phyloP scores from a whole-genome alignment of 2,888 invertebrate genomes.

The Syrphus vitripennis region DNA sequence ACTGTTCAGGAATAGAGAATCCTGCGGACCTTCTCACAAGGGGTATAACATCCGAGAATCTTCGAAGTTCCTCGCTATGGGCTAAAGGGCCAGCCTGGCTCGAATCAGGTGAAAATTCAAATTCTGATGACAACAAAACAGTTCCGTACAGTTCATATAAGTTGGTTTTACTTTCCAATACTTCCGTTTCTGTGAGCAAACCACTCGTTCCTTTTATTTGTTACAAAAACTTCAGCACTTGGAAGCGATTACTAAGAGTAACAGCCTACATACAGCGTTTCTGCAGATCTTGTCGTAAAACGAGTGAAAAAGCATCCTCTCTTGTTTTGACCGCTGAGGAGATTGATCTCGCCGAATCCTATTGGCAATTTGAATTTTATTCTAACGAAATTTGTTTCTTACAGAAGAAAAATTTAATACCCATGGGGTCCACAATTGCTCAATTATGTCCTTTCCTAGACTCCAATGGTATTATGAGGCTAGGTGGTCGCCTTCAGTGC shows the following conservation, averaged over 20 bases:
- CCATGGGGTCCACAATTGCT: background rate
- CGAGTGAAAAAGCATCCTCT: no score
- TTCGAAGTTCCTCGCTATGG: background rate
- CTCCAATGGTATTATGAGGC: background rate
- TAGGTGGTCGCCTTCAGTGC: slow-evolving; percentile 20
- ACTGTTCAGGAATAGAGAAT: background rate
- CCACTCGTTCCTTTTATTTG: no score
- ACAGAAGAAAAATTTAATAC: slow-evolving; percentile 3
- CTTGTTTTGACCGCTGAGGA: no score
- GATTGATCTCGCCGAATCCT: no score
- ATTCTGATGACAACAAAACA: no score
- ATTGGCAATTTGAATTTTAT: background rate
- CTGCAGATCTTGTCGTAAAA: no score
- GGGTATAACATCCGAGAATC: background rate
- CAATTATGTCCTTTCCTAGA: slow-evolving; percentile 18
- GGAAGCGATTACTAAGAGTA: no score
- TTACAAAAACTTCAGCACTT: no score
- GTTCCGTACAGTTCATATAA: no score
- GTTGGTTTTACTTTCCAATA: no score
- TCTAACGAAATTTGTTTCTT: slow-evolving; percentile 17
- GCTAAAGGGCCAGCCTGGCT: slow-evolving; percentile 8
- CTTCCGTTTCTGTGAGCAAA: no score
- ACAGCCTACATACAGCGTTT: no score
- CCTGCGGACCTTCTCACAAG: background rate
- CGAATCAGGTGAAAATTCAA: background rate